phyloP scores from a whole-genome alignment of 2,113 vertebrate genomes.

The Prinia subflava region DNA sequence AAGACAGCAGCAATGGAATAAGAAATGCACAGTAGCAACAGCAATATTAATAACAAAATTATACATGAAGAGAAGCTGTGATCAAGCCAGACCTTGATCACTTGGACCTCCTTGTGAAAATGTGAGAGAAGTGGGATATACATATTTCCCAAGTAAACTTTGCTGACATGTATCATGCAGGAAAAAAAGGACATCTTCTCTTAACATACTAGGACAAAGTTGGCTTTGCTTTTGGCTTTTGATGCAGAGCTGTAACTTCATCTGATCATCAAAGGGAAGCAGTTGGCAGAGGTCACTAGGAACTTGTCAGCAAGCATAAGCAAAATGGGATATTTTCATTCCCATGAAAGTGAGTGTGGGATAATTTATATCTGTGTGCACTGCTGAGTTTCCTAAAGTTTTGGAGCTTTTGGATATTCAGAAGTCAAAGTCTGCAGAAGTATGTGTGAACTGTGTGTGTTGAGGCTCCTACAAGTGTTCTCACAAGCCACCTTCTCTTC shows the following conservation, averaged over 20 bases:
- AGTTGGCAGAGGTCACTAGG: background rate
- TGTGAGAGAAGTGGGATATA: background rate
- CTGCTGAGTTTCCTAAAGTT: background rate
- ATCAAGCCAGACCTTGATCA: background rate
- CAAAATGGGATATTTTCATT: background rate
- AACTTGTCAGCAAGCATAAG: background rate
- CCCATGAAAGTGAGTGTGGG: background rate
- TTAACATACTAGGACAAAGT: background rate
- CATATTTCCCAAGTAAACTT: background rate
- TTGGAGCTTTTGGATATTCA: background rate
- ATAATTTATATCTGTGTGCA: background rate
- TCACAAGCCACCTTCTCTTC: background rate
- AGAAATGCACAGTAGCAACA: background rate
- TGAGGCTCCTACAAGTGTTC: background rate
- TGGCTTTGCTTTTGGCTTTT: background rate
- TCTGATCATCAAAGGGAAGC: background rate
- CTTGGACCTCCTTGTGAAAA: background rate
- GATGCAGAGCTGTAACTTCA: background rate
- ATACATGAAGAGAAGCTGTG: background rate
- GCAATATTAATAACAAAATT: background rate
- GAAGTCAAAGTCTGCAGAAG: background rate
- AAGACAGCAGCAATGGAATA: background rate
- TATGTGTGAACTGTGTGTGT: background rate
- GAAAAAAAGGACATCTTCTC: background rate
- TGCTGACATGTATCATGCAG: background rate